These are phyloP conservation scores for Ptychodera flava DNA, from an alignment of 35 echinoderm and acorn worm genomes.

Conservation along the genomic window DNA sequence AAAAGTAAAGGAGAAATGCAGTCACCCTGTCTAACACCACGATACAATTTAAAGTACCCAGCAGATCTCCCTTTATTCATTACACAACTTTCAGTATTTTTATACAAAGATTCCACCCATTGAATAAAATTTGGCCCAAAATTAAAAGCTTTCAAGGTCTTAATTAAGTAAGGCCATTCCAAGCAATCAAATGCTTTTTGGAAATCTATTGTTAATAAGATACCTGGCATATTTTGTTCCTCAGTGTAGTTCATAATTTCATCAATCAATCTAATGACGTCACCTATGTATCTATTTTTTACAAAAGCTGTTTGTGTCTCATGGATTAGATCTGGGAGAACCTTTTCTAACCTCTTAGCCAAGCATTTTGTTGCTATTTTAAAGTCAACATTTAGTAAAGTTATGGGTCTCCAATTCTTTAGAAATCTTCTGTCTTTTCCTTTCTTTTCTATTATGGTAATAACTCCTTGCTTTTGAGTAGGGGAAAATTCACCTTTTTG, in stretches of 20 bases:
- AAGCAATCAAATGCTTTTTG: constrained; percentile 20
- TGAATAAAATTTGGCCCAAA: too few relatives aligned
- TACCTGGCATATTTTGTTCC: neutral
- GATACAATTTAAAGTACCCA: too few relatives aligned
- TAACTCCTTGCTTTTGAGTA: constrained; percentile 17
- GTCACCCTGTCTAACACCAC: too few relatives aligned
- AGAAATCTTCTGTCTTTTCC: neutral
- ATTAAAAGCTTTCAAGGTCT: too few relatives aligned
- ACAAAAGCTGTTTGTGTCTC: constrained; percentile 3
- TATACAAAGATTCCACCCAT: too few relatives aligned
- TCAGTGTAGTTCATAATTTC: constrained; percentile 4
- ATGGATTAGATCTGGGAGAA: constrained; percentile 20
- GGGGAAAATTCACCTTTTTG: constrained; percentile 3
- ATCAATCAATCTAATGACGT: constrained; percentile 8
- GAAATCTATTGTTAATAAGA: neutral
- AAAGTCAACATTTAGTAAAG: constrained; percentile 17
- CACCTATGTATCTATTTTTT: constrained; percentile 11
- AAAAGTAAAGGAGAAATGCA: too few relatives aligned
- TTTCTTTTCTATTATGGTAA: constrained; percentile 17
- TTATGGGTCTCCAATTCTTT: constrained; percentile 21
- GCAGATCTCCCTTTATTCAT: too few relatives aligned
- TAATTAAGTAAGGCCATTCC: constrained; percentile 2
- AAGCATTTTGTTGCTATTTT: constrained; percentile 15
- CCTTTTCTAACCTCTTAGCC: constrained; percentile 5
- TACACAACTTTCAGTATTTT: too few relatives aligned